Evolutionary conservation across 2,113 vertebrate species (phyloP), one percentile per base, ranked within the genome.

Genomic region (Mesocricetus auratus): DNA sequence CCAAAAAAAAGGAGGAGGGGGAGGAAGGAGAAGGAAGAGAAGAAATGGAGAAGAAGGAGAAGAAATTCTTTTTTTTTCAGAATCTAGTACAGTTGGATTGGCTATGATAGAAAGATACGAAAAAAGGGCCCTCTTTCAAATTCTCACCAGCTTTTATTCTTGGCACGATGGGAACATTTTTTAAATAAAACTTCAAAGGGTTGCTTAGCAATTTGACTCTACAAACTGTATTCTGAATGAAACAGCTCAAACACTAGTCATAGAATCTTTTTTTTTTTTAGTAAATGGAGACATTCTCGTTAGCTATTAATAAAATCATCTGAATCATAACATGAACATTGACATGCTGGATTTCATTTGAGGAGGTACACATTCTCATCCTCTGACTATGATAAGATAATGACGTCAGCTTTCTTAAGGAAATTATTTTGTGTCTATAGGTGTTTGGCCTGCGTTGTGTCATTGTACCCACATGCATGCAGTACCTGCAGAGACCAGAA

Each of bases 131-230:
- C 86, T 60, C 60, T 13, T 53, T 81, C 79, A 81, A 78, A 75
- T 68, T 68, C 81, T 74, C 86, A 81, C 16, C 11, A 22, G 58
- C 26, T 79, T 81, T 86, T 60, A 69, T 82, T 79, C 29, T 56
- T 69, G 53, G 45, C 13, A 95, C 69, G 73, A 96, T 58, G 13
- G 73, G 82, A 78, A 24, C 71, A 31, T 8, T 12, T 91, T 89
- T 91, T 85, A 66, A 96, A 89, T 94, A 79, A 93, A 91, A 78
- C 56, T 21, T 86, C 33, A 89, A 85, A 75, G 74, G 24, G 11
- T 86, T 86, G 1, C 81, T 56, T 79, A 26, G 21, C 74, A 74
- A 81, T 60, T 60, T 86, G 21, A 71, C 58, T 66, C n/a, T 78
- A 39, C 29, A 60, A 75, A 16, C 39, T 24, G 74, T 16, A 79